Percentiles rank a stretch among this genome's conserved stretches.
These are phyloP conservation scores for Oithona nana DNA, from an alignment of 2,888 invertebrate genomes.

Conservation along the genomic window DNA sequence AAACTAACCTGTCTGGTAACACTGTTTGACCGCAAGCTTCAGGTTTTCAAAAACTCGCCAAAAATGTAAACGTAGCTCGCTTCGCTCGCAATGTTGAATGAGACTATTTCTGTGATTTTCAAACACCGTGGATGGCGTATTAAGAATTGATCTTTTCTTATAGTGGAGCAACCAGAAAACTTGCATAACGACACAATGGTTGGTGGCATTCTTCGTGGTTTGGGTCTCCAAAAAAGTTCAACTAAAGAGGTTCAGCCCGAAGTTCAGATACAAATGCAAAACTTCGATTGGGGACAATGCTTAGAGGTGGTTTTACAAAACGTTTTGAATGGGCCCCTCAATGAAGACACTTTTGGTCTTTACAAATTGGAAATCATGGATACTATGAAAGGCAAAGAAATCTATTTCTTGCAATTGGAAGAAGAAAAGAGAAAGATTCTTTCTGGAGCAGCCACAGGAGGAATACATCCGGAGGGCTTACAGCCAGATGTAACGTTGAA, in stretches of 20 bases:
- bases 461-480: neutral
- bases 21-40: too few relatives aligned
- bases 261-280: too few relatives aligned
- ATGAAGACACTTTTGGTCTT: slow-evolving; percentile 5
- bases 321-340: neutral
- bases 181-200: neutral
- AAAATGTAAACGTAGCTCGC: too few relatives aligned
- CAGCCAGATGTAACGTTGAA: slow-evolving; percentile 8
- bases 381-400: slow-evolving; percentile 5
- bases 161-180: slow-evolving; percentile 2
- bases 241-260: too few relatives aligned
- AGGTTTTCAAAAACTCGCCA: too few relatives aligned
- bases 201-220: slow-evolving; percentile 4
- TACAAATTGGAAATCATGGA: slow-evolving; percentile 14
- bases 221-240: too few relatives aligned
- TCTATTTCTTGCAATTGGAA: neutral
- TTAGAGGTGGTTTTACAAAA: slow-evolving; percentile 8
- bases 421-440: neutral
- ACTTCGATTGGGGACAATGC: slow-evolving; percentile 9
- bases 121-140: too few relatives aligned
- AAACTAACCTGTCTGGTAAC: too few relatives aligned
- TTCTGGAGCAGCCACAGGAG: neutral
- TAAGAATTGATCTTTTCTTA: too few relatives aligned
- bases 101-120: too few relatives aligned
- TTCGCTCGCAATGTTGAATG: too few relatives aligned